phyloP scores from a whole-genome alignment of 2,113 vertebrate species.

The Melospiza georgiana region DNA sequence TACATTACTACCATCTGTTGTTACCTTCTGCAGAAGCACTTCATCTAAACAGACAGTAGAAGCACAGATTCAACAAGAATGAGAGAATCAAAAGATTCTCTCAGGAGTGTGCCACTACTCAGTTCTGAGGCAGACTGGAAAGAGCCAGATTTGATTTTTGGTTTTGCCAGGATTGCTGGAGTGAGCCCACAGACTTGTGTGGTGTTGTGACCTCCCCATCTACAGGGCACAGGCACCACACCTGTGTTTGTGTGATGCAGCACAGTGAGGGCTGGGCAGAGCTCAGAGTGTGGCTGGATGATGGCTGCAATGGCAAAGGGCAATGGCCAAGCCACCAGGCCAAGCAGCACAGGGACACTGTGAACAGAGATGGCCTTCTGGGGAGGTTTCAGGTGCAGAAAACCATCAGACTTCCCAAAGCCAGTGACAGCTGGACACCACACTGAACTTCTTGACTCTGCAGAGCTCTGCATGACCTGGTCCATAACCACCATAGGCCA shows the following conservation, averaged over 20 bases:
- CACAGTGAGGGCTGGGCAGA: not conserved
- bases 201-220: not conserved
- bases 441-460: not conserved
- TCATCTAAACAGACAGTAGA: not conserved
- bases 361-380: not conserved
- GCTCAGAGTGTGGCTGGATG: not conserved
- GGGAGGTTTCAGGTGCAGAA: not conserved
- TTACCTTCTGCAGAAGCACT: conserved; percentile 19
- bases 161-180: not conserved
- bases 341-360: not conserved
- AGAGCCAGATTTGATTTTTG: not conserved
- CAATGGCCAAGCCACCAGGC: not conserved
- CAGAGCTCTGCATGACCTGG: not conserved
- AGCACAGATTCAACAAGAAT: not conserved
- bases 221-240: not conserved
- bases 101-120: not conserved
- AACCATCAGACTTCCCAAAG: not conserved
- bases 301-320: not conserved
- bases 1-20: conserved; percentile 14
- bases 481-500: not conserved
- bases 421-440: not conserved
- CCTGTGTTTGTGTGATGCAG: not conserved
- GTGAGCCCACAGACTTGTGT: not conserved
- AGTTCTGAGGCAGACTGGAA: not conserved
- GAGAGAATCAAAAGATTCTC: not conserved